Evolutionary conservation across 2,113 vertebrate species (phyloP).

Genomic region (Okapia johnstoni): DNA sequence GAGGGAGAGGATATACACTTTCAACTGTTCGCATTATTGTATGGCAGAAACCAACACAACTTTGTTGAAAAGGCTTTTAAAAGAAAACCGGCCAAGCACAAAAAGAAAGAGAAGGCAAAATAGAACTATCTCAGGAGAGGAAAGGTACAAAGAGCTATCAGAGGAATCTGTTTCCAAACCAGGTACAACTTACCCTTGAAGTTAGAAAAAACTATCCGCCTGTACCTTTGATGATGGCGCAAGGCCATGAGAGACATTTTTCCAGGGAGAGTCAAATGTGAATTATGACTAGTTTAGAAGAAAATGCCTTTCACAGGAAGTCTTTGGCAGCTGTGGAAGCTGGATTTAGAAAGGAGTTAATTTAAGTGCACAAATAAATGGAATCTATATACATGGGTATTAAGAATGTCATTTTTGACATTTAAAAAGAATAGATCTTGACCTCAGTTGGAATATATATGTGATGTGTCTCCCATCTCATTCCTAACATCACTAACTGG

Average conservation of each 20-base stretch:
- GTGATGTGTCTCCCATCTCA: background rate
- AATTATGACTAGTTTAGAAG: background rate
- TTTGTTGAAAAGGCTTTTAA: background rate
- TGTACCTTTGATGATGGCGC: background rate
- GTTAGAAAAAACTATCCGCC: background rate
- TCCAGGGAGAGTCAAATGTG: background rate
- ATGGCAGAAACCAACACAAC: background rate
- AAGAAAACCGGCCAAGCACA: background rate
- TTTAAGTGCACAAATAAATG: slow-evolving; percentile 40
- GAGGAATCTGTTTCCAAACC: background rate
- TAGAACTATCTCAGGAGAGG: background rate
- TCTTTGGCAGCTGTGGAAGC: background rate
- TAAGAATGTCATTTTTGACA: slow-evolving; percentile 36
- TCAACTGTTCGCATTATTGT: background rate
- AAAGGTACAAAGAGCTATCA: slow-evolving; percentile 34
- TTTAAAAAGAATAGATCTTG: slow-evolving; percentile 29
- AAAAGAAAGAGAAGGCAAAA: background rate
- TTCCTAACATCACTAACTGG: background rate
- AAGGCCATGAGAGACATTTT: background rate
- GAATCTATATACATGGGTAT: slow-evolving; percentile 32
- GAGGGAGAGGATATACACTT: background rate
- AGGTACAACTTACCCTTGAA: background rate
- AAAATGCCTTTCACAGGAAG: slow-evolving; percentile 33
- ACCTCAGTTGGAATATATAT: slow-evolving; percentile 37
- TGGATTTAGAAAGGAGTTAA: slow-evolving; percentile 52